phyloP scores from a whole-genome alignment of 2,888 invertebrate species.

The Cerastis rubricosa region DNA sequence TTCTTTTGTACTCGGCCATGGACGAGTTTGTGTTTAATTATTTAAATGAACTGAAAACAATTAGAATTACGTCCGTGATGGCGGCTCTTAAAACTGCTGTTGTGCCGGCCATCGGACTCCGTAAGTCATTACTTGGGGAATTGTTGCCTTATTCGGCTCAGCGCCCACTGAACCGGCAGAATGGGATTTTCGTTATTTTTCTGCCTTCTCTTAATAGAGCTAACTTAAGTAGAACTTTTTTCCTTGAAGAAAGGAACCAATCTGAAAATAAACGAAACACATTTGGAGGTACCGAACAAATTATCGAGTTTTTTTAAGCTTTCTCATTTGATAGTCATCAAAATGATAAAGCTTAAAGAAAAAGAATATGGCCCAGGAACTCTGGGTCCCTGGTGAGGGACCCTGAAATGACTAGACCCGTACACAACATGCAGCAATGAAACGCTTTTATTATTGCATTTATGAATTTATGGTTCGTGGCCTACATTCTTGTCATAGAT shows the following conservation, averaged over 20 bases:
- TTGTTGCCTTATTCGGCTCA: conserved; percentile 42
- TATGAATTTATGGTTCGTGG: not conserved
- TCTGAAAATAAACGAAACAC: not conserved
- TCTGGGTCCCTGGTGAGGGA: not conserved
- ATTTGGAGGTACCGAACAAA: not conserved
- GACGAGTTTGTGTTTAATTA: conserved; percentile 57
- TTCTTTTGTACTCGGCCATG: conserved; percentile 46
- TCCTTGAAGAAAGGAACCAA: not conserved
- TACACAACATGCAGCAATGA: not conserved
- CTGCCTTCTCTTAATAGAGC: conserved; percentile 7
- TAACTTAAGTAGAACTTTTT: conserved; percentile 2
- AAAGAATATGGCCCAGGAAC: too few species aligned
- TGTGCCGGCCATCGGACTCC: conserved; percentile 36
- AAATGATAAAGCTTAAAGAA: too few species aligned
- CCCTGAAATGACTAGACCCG: not conserved
- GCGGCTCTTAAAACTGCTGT: conserved; percentile 32
- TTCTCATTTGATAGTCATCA: too few species aligned
- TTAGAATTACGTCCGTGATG: conserved; percentile 53
- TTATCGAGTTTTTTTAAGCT: not conserved
- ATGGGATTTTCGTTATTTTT: conserved; percentile 26
- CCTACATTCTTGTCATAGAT: not conserved
- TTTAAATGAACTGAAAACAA: conserved; percentile 65
- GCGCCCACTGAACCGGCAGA: conserved; percentile 22
- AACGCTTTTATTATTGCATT: not conserved
- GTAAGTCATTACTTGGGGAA: conserved; percentile 52